Evolutionary conservation across 2,797 vertebrate species (phyloP).

Genomic region (Aeoliscus strigatus): DNA sequence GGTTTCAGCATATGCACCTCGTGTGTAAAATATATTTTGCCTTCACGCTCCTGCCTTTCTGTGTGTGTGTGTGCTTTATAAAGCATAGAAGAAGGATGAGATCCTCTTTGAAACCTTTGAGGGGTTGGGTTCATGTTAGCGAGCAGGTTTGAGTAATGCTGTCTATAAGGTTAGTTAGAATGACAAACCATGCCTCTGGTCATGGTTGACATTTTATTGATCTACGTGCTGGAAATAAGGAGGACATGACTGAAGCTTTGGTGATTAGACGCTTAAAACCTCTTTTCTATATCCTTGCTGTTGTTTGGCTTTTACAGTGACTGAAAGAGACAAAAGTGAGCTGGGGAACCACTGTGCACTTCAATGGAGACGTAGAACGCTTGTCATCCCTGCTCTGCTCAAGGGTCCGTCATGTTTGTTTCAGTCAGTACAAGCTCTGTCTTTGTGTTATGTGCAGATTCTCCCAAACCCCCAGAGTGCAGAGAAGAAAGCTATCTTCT

Average conservation of each 20-base stretch:
- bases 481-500: conserved; percentile 19
- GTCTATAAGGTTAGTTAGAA: conserved; percentile 41
- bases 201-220: conserved; percentile 54
- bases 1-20: conserved; percentile 15
- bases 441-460: conserved; percentile 1
- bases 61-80: conserved; percentile 10
- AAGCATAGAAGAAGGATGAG: conserved; percentile 19
- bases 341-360: neutral
- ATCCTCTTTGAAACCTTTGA: conserved; percentile 20
- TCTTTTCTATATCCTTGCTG: neutral
- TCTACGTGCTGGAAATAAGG: conserved; percentile 31
- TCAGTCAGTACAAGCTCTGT: conserved; percentile 4
- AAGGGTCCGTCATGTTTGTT: conserved; percentile 30
- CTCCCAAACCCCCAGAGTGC: neutral
- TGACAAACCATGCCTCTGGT: conserved; percentile 33
- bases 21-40: conserved; percentile 27
- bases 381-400: conserved; percentile 4
- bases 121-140: conserved; percentile 12
- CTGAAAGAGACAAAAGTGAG: conserved; percentile 18
- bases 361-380: conserved; percentile 22
- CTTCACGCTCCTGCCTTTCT: conserved; percentile 10
- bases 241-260: conserved; percentile 24
- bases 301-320: neutral
- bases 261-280: conserved; percentile 39
- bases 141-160: too few species aligned